Conservation (phyloP, 2,888 invertebrate genomes). For the Alsophila aescularia region DNA sequence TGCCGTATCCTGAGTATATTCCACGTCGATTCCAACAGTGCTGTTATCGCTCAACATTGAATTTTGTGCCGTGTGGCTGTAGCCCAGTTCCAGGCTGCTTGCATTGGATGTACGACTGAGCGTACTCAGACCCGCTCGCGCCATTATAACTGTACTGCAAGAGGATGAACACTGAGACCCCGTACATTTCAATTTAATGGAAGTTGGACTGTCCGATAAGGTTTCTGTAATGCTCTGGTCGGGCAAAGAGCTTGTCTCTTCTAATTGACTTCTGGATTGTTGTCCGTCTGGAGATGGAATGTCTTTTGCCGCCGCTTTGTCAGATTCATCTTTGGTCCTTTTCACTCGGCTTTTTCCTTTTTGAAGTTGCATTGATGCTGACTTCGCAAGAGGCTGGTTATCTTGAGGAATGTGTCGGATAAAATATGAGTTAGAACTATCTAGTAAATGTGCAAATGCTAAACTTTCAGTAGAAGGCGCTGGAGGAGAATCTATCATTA, state of each 20-base stretch:
- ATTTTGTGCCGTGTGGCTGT: constrained; percentile 94
- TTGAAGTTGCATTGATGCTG: constrained; percentile 68
- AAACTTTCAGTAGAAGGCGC: constrained; percentile 95
- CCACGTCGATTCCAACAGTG: constrained; percentile 87
- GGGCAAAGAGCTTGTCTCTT: constrained; percentile 66
- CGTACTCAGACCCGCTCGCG: constrained; percentile 77
- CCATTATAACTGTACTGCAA: constrained; percentile 93
- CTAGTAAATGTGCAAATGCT: constrained; percentile 90
- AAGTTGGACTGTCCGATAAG: constrained; percentile 83
- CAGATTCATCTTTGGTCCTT: constrained; percentile 64
- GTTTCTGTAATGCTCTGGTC: constrained; percentile 77
- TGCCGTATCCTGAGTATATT: constrained; percentile 84
- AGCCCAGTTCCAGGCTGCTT: constrained; percentile 93
- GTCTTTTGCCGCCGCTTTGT: constrained; percentile 54
- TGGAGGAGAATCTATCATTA: constrained; percentile 92
- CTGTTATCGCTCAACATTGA: constrained; percentile 90
- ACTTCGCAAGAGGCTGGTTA: constrained; percentile 62
- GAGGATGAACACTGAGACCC: constrained; percentile 94
- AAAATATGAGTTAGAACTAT: constrained; percentile 82
- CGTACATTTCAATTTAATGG: constrained; percentile 86
- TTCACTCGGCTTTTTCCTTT: constrained; percentile 62
- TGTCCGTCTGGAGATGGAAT: constrained; percentile 51
- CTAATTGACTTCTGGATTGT: constrained; percentile 55
- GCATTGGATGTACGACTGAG: constrained; percentile 89
- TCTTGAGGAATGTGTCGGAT: constrained; percentile 64